Conservation (phyloP, 2,888 invertebrate species). For the Liopterus haemorrhoidalis region DNA sequence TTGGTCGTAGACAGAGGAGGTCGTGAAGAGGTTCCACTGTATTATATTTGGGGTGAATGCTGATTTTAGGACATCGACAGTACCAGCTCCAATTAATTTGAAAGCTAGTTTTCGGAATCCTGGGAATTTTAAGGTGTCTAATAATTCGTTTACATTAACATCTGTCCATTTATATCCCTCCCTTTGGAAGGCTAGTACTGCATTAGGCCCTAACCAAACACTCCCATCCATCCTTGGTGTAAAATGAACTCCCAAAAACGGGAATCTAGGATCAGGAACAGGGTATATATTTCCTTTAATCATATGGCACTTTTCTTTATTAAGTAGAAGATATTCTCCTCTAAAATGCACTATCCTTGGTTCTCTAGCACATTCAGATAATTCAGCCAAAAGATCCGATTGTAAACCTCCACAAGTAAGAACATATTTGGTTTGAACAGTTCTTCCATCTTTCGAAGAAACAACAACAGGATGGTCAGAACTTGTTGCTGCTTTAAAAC, state of each 20-base stretch:
- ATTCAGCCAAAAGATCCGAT: slow-evolving; percentile 81
- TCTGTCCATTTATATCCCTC: slow-evolving; percentile 92
- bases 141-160: slow-evolving; percentile 64
- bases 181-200: slow-evolving; percentile 87
- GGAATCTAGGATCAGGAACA: slow-evolving; percentile 92
- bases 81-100: too few species aligned
- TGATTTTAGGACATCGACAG: too few species aligned
- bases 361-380: slow-evolving; percentile 76
- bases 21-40: too few species aligned
- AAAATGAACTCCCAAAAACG: slow-evolving; percentile 96
- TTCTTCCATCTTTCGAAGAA: slow-evolving; percentile 45
- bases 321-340: slow-evolving; percentile 88
- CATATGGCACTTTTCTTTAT: slow-evolving; percentile 68
- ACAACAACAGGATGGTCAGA: slow-evolving; percentile 59
- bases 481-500: slow-evolving; percentile 57
- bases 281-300: slow-evolving; percentile 95
- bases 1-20: too few species aligned
- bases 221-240: slow-evolving; percentile 95
- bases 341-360: slow-evolving; percentile 90
- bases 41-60: too few species aligned
- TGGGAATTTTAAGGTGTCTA: slow-evolving; percentile 63
- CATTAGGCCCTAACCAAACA: slow-evolving; percentile 97
- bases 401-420: slow-evolving; percentile 93
- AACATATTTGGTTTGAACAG: slow-evolving; percentile 67
- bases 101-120: slow-evolving; percentile 78